These are phyloP conservation scores for Cairina moschata DNA, from an alignment of 2,113 vertebrate genomes.

Conservation along the genomic window DNA sequence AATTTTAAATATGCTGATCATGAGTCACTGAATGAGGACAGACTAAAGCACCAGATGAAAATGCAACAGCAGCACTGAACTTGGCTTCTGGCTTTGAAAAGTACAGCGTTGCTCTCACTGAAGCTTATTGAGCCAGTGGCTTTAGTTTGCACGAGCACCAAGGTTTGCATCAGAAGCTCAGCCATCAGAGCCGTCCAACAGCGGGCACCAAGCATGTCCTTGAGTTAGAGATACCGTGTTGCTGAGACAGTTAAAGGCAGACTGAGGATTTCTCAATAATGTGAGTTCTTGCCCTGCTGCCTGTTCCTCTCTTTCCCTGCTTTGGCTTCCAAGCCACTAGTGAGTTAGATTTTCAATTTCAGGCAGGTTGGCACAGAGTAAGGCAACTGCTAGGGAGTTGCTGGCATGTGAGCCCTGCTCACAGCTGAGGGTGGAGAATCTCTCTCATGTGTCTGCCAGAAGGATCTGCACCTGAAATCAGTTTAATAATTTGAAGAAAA, in stretches of 20 bases:
- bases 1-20: not conserved
- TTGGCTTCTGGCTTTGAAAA: not conserved
- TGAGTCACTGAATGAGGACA: not conserved
- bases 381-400: not conserved
- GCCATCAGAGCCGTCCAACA: fast-evolving
- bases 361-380: not conserved
- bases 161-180: not conserved
- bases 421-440: not conserved
- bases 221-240: fast-evolving
- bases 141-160: fast-evolving
- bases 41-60: not conserved
- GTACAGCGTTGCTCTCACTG: fast-evolving
- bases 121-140: not conserved
- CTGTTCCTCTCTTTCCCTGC: not conserved
- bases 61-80: not conserved
- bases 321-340: not conserved
- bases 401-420: not conserved
- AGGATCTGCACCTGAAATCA: not conserved
- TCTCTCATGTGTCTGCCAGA: not conserved
- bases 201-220: not conserved
- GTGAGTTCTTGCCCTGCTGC: fast-evolving
- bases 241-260: not conserved
- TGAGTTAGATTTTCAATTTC: not conserved
- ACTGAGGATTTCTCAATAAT: not conserved
- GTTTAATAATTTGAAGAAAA: not conserved